Conservation (phyloP, 2,113 vertebrate species). For the Tragelaphus strepsiceros region DNA sequence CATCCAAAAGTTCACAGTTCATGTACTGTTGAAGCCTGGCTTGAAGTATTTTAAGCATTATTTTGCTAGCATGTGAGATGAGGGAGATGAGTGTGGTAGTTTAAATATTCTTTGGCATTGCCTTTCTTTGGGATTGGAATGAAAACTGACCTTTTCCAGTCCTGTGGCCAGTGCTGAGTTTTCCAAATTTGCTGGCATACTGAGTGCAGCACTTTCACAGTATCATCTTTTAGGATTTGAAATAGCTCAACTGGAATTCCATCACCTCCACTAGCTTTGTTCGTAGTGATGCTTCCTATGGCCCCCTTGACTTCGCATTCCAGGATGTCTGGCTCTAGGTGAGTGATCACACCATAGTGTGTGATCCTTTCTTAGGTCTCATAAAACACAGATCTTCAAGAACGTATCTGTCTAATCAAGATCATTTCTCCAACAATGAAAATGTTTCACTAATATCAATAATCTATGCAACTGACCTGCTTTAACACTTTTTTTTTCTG, state of each 20-base stretch:
- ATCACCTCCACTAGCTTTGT: neutral
- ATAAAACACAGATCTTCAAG: neutral
- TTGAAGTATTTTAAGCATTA: neutral
- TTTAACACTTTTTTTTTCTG: neutral
- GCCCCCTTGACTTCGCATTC: neutral
- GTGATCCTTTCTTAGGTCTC: neutral
- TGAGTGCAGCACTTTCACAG: neutral
- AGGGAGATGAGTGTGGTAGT: neutral
- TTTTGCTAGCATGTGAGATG: neutral
- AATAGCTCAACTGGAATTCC: neutral
- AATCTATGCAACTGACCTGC: neutral
- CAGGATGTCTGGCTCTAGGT: neutral
- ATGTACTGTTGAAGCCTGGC: neutral
- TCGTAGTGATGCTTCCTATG: neutral
- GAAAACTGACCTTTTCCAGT: neutral
- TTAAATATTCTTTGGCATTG: neutral
- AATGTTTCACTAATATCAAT: neutral
- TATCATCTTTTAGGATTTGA: neutral
- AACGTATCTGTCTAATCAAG: neutral
- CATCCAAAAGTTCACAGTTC: neutral
- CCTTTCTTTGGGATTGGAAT: neutral
- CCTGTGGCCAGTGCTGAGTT: neutral
- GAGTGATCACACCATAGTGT: neutral
- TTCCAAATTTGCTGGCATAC: neutral
- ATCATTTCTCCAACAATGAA: neutral